These are phyloP conservation scores for Cirrhinus molitorella DNA, from an alignment of 2,797 vertebrate genomes.

Conservation along the genomic window DNA sequence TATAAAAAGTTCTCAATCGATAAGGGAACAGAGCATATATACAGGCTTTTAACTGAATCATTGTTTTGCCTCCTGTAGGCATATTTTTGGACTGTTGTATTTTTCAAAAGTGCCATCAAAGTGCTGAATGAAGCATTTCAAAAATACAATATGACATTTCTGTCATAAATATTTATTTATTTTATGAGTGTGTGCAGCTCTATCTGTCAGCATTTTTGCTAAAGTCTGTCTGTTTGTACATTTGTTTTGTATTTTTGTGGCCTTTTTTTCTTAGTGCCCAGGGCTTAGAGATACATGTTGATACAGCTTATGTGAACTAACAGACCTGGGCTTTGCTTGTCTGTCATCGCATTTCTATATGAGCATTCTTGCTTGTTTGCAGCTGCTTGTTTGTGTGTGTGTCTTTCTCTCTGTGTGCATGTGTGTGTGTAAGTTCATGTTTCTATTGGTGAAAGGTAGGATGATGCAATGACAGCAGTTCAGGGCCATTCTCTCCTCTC, in stretches of 20 bases:
- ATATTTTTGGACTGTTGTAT: neutral
- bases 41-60: neutral
- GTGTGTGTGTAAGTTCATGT: neutral
- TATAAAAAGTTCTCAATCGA: constrained; percentile 43
- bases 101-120: constrained; percentile 32
- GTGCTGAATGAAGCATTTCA: constrained; percentile 14
- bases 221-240: neutral
- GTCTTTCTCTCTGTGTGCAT: neutral
- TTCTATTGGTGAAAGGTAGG: constrained; percentile 13
- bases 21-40: neutral
- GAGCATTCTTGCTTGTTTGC: constrained; percentile 49
- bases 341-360: constrained; percentile 48
- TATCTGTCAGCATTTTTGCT: constrained; percentile 21
- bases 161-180: neutral
- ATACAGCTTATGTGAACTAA: constrained; percentile 15
- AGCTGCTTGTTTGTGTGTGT: constrained; percentile 24
- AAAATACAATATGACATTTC: constrained; percentile 27
- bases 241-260: neutral
- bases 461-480: constrained; percentile 12
- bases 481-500: neutral
- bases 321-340: constrained; percentile 32
- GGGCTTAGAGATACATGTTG: constrained; percentile 29
- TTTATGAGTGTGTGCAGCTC: neutral
- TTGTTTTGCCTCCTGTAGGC: neutral
- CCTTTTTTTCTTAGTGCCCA: neutral